Evolutionary conservation across 2,113 vertebrate genomes (phyloP).

Genomic region (Thamnaconus septentrionalis): DNA sequence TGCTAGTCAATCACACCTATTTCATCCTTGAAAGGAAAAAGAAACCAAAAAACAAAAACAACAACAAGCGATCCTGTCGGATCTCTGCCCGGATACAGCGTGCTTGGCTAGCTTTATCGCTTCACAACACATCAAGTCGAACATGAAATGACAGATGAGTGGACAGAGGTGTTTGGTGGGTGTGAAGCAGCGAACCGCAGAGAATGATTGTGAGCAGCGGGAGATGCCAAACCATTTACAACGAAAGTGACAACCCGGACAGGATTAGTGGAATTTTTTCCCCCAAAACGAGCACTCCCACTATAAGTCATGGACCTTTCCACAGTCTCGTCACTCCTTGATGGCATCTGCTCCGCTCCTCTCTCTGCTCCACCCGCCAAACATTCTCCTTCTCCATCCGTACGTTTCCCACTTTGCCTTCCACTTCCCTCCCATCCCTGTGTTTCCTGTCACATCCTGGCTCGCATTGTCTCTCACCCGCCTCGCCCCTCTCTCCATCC

Average conservation of each 20-base stretch:
- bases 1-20: too few species aligned
- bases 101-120: conserved; percentile 1
- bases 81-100: conserved; percentile 15
- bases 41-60: too few species aligned
- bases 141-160: conserved; percentile 49
- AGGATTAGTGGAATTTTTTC: conserved; percentile 9
- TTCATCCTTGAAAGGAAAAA: too few species aligned
- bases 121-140: conserved; percentile 2
- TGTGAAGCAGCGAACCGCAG: conserved; percentile 33
- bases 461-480: conserved; percentile 15
- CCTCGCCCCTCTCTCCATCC: conserved; percentile 23
- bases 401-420: conserved; percentile 8
- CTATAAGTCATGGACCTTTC: conserved; percentile 16
- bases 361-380: conserved; percentile 24
- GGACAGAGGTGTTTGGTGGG: conserved; percentile 39
- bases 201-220: conserved; percentile 34
- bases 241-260: conserved; percentile 12
- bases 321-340: conserved; percentile 24
- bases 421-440: neutral
- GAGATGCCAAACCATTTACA: conserved; percentile 44
- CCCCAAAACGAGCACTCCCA: conserved; percentile 12
- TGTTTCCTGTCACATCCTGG: conserved; percentile 1
- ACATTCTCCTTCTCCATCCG: conserved; percentile 4
- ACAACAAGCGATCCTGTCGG: too few species aligned
- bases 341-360: conserved; percentile 7